Evolutionary conservation across 1,140 invertebrate genomes (phyloP).

Genomic region (Antheraea pernyi): DNA sequence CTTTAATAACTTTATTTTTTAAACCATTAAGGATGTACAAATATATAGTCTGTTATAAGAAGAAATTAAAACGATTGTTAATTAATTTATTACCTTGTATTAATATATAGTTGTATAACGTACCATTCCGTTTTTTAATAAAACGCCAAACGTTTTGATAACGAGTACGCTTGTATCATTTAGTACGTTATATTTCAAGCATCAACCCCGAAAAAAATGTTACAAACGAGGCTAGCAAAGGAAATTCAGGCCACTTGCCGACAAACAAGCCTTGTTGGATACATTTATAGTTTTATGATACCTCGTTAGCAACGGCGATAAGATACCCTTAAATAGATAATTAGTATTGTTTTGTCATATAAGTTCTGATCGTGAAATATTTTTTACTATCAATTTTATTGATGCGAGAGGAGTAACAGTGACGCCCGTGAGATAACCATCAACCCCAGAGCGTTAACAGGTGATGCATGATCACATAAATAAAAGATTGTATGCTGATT

Average conservation of each 20-base stretch:
- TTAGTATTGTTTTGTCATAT: slow-evolving; percentile 63
- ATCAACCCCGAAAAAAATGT: slow-evolving; percentile 19
- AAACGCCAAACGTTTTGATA: no score
- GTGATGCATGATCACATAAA: slow-evolving; percentile 52
- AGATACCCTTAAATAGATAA: slow-evolving; percentile 67
- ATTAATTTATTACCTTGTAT: no score
- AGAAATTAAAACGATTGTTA: no score
- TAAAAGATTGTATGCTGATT: slow-evolving; percentile 59
- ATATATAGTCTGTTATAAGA: no score
- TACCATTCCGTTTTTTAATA: no score
- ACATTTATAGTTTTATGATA: slow-evolving; percentile 66
- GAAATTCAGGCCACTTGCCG: slow-evolving; percentile 46
- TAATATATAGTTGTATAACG: no score
- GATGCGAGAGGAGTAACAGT: slow-evolving; percentile 12
- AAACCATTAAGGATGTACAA: no score
- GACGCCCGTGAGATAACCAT: slow-evolving; percentile 32
- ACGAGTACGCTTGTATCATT: slow-evolving; percentile 42
- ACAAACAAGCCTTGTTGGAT: slow-evolving; percentile 47
- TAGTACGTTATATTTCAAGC: slow-evolving; percentile 42
- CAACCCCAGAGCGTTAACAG: slow-evolving; percentile 30
- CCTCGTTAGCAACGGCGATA: slow-evolving; percentile 66
- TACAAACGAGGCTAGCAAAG: slow-evolving; percentile 47
- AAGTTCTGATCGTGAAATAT: slow-evolving; percentile 24
- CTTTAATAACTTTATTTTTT: no score
- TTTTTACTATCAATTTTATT: slow-evolving; percentile 36